These are phyloP conservation scores for Epinotia ramella DNA, from an alignment of 2,888 invertebrate genomes.

Conservation along the genomic window DNA sequence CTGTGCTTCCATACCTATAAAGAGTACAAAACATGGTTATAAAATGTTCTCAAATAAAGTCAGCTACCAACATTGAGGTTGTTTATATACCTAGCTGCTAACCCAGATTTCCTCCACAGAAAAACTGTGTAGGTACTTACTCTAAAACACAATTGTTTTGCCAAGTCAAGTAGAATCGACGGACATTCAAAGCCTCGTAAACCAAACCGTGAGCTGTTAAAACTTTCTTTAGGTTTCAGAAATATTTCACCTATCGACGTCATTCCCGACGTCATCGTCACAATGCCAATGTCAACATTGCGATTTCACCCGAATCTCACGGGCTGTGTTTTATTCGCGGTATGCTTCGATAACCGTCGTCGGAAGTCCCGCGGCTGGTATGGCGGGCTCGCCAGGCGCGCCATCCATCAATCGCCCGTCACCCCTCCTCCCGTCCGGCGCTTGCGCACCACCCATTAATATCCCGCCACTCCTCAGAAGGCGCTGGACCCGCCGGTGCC, in stretches of 20 bases:
- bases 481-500: not conserved
- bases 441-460: conserved; percentile 18
- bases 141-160: too few relatives aligned
- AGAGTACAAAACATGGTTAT: not conserved
- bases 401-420: conserved; percentile 32
- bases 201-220: not conserved
- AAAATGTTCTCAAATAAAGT: not conserved
- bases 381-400: conserved; percentile 19
- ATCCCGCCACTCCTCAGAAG: conserved; percentile 2
- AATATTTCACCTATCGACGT: not conserved
- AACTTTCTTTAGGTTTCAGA: not conserved
- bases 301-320: conserved; percentile 4
- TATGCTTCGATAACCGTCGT: not conserved
- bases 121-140: too few relatives aligned
- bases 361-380: not conserved
- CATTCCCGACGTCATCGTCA: not conserved
- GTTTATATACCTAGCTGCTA: not conserved
- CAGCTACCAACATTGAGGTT: not conserved
- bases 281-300: not conserved
- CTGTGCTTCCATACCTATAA: not conserved
- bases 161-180: not conserved
- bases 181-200: not conserved
- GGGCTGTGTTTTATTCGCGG: conserved; percentile 6
- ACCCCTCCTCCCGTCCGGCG: conserved; percentile 4
- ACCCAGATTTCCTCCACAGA: not conserved